phyloP scores from a whole-genome alignment of 2,113 vertebrate genomes.

The Corythornis cristatus region DNA sequence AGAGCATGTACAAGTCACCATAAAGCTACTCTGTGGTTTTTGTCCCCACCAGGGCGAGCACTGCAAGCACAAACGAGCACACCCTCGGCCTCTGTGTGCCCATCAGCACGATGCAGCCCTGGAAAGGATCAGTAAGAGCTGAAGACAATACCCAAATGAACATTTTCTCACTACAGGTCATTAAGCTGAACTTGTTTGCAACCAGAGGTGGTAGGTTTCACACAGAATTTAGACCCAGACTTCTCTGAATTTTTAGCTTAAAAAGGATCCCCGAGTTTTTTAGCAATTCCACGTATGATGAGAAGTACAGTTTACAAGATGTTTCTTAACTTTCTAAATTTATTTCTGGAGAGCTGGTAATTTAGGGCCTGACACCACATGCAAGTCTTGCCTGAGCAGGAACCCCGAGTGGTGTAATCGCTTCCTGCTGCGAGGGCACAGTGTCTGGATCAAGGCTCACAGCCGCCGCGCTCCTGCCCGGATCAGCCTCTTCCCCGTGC shows the following conservation, averaged over 20 bases:
- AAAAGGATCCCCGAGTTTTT: neutral
- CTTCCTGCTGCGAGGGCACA: neutral
- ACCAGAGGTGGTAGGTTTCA: too few species aligned
- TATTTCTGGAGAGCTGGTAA: conserved; percentile 17
- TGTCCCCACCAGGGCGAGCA: neutral
- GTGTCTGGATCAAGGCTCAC: neutral
- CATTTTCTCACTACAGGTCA: neutral
- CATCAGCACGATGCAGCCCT: neutral
- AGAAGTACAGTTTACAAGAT: neutral
- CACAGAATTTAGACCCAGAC: neutral
- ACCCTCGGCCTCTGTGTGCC: neutral
- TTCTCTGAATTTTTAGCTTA: neutral
- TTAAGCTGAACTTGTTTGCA: neutral
- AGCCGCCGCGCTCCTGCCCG: neutral
- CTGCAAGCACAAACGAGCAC: neutral
- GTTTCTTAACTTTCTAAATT: neutral
- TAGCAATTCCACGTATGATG: neutral
- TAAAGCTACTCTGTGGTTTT: neutral
- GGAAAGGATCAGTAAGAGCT: neutral
- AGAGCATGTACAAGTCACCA: neutral
- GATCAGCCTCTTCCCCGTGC: neutral
- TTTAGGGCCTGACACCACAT: conserved; percentile 4
- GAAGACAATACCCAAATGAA: neutral
- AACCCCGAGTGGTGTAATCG: neutral
- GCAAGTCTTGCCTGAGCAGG: conserved; percentile 24